Percentiles rank a stretch among this genome's conserved stretches.
Conservation (phyloP, 2,797 vertebrate genomes). For the Decapterus maruadsi region DNA sequence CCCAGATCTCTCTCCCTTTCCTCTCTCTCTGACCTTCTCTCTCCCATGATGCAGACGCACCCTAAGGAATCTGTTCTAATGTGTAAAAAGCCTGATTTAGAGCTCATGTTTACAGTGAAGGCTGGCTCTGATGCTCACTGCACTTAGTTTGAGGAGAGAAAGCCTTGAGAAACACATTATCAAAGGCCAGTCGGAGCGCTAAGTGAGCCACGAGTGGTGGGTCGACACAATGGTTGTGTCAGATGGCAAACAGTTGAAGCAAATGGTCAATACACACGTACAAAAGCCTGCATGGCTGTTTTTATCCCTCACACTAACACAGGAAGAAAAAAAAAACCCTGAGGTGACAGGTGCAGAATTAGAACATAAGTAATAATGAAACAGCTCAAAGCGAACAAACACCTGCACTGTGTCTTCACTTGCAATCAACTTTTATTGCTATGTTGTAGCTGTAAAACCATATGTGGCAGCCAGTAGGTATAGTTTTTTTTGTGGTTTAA, state of each 20-base stretch:
- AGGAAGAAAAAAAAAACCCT: background rate
- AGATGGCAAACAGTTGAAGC: slow-evolving; percentile 29
- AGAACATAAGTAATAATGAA: slow-evolving; percentile 5
- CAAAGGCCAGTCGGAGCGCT: background rate
- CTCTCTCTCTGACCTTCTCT: slow-evolving; percentile 6
- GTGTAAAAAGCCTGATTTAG: slow-evolving; percentile 6
- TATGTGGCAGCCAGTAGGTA: slow-evolving; percentile 4
- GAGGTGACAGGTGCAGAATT: slow-evolving; percentile 9
- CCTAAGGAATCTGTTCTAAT: slow-evolving; percentile 2
- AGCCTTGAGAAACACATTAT: background rate
- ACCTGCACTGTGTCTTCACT: slow-evolving; percentile 19
- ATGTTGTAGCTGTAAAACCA: slow-evolving; percentile 29
- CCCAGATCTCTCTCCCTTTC: background rate
- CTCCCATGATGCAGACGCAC: background rate
- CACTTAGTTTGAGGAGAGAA: slow-evolving; percentile 5
- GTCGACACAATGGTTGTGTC: slow-evolving; percentile 9
- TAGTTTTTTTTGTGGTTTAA: slow-evolving; percentile 18
- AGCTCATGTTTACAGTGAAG: background rate
- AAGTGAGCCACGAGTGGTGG: slow-evolving; percentile 24
- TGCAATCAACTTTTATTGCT: slow-evolving; percentile 48
- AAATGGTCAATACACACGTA: background rate
- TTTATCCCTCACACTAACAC: background rate
- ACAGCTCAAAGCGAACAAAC: slow-evolving; percentile 26
- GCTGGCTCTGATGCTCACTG: slow-evolving; percentile 13
- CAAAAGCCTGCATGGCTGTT: background rate